Conservation (phyloP, 2,888 invertebrate species). For the Lamellibrachia columna region DNA sequence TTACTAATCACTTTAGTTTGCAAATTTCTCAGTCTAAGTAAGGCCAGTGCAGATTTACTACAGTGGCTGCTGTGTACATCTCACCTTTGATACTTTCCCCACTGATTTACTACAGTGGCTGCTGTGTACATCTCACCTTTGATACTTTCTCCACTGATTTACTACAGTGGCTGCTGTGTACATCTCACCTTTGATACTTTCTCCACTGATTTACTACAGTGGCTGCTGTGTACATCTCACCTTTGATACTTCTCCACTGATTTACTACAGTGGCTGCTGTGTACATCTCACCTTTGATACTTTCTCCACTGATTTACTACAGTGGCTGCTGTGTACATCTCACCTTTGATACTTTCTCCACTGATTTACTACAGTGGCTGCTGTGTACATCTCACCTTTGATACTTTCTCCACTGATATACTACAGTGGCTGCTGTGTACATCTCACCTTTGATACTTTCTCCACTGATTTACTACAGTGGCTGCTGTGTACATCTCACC, state of each 20-base stretch:
- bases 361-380: conserved; percentile 72
- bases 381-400: conserved; percentile 85
- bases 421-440: conserved; percentile 81
- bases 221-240: conserved; percentile 86
- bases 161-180: conserved; percentile 81
- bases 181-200: conserved; percentile 81
- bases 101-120: conserved; percentile 75
- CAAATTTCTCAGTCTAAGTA: too few species aligned
- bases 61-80: conserved; percentile 82
- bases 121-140: conserved; percentile 85
- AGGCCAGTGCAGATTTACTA: too few species aligned
- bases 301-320: conserved; percentile 73
- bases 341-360: conserved; percentile 85
- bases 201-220: conserved; percentile 71
- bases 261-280: conserved; percentile 75
- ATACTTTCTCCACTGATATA: conserved; percentile 82
- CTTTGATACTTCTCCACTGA: conserved; percentile 82
- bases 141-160: conserved; percentile 80
- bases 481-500: conserved; percentile 87
- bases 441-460: conserved; percentile 81
- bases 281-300: conserved; percentile 85
- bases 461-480: conserved; percentile 71
- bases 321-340: conserved; percentile 84
- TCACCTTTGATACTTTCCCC: conserved; percentile 85
- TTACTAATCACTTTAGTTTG: too few species aligned